phyloP scores from a whole-genome alignment of 1,140 invertebrate genomes.

The Anoplolepis gracilipes region DNA sequence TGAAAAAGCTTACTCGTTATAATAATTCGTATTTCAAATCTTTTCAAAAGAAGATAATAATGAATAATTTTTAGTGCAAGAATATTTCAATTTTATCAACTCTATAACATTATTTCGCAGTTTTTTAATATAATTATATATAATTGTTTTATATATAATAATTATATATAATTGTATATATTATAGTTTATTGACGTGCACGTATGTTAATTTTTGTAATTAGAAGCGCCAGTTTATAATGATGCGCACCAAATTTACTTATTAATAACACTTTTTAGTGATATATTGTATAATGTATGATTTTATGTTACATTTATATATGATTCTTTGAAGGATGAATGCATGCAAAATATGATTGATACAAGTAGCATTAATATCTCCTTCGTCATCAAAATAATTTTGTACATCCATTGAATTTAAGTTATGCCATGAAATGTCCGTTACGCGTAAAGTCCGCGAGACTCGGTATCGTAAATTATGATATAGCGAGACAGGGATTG shows the following conservation, averaged over 20 bases:
- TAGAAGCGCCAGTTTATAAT: not conserved
- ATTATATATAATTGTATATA: no score
- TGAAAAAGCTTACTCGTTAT: not conserved
- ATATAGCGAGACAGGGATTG: constrained; percentile 29
- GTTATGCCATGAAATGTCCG: constrained; percentile 24
- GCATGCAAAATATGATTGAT: constrained; percentile 10
- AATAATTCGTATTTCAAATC: not conserved
- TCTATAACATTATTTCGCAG: not conserved
- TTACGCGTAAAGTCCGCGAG: constrained; percentile 27
- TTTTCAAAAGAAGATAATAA: not conserved
- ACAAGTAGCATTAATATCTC: constrained; percentile 33
- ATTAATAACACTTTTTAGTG: no score
- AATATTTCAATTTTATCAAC: constrained; percentile 1
- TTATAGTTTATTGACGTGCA: not conserved
- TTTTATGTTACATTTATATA: constrained; percentile 19
- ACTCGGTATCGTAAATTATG: constrained; percentile 37
- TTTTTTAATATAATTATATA: not conserved
- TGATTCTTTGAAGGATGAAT: constrained; percentile 38
- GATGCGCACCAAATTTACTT: constrained; percentile 4
- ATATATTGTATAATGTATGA: no score
- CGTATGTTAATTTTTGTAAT: constrained; percentile 19
- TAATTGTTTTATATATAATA: no score
- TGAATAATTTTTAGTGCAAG: not conserved
- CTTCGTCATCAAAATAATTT: constrained; percentile 27
- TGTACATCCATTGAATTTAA: constrained; percentile 31